phyloP scores from a whole-genome alignment of 2,888 invertebrate genomes.

The Pasiphila rectangulata region DNA sequence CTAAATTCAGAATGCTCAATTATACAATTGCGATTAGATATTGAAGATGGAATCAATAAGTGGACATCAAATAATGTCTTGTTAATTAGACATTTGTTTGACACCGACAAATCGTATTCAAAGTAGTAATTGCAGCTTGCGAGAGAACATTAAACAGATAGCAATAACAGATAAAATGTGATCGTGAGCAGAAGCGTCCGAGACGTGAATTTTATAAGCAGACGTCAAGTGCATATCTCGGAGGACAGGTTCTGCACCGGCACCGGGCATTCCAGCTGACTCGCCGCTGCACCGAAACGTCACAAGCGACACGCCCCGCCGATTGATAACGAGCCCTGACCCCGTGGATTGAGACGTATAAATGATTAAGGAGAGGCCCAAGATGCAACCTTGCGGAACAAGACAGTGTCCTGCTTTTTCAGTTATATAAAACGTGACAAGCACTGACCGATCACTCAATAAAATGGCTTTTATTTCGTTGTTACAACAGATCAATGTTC shows the following conservation, averaged over 20 bases:
- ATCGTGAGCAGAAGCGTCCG: slow-evolving; percentile 43
- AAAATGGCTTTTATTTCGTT: slow-evolving; percentile 73
- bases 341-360: slow-evolving; percentile 53
- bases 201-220: slow-evolving; percentile 64
- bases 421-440: slow-evolving; percentile 72
- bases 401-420: slow-evolving; percentile 53
- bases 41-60: too few species aligned
- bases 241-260: slow-evolving; percentile 71
- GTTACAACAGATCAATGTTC: slow-evolving; percentile 70
- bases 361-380: slow-evolving; percentile 39
- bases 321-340: slow-evolving; percentile 51
- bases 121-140: slow-evolving; percentile 7
- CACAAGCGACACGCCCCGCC: slow-evolving; percentile 38
- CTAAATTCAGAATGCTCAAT: too few species aligned
- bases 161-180: slow-evolving; percentile 18
- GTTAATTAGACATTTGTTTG: background rate
- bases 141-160: slow-evolving; percentile 13
- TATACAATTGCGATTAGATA: too few species aligned
- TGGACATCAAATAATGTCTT: background rate
- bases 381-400: slow-evolving; percentile 54
- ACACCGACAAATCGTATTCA: background rate
- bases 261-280: slow-evolving; percentile 69
- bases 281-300: slow-evolving; percentile 36
- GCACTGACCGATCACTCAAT: slow-evolving; percentile 65
- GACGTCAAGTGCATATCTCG: slow-evolving; percentile 62